These are phyloP conservation scores for Formica exsecta DNA, from an alignment of 1,140 invertebrate species.

Conservation along the genomic window DNA sequence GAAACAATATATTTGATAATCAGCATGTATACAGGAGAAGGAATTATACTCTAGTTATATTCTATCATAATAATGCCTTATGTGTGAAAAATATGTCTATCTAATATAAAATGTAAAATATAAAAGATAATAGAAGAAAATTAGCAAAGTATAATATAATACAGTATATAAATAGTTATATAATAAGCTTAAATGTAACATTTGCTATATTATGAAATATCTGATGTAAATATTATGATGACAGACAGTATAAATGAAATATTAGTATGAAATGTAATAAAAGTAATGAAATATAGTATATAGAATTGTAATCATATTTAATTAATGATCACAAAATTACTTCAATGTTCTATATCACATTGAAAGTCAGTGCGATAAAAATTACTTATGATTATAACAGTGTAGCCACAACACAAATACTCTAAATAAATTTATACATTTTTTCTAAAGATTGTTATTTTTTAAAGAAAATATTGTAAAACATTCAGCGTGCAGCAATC, in stretches of 20 bases:
- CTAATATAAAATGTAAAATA: conserved; percentile 67
- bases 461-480: conserved; percentile 33
- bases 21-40: conserved; percentile 59
- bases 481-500: conserved; percentile 67
- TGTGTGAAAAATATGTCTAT: conserved; percentile 34
- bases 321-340: neutral
- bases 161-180: neutral
- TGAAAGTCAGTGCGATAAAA: neutral
- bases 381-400: neutral
- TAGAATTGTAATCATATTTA: conserved; percentile 4
- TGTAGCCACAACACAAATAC: neutral
- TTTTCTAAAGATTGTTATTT: conserved; percentile 19
- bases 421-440: conserved; percentile 10
- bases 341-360: neutral
- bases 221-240: conserved; percentile 1
- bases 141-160: conserved; percentile 42
- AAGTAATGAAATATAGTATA: neutral
- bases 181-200: conserved; percentile 24
- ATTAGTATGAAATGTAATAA: neutral
- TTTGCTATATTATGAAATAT: conserved; percentile 1
- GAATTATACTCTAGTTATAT: conserved; percentile 41
- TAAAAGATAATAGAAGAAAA: conserved; percentile 52
- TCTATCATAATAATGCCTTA: neutral
- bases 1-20: neutral
- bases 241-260: no score